These are phyloP conservation scores for Cyphomyrmex costatus DNA, from an alignment of 1,140 invertebrate species.

Conservation along the genomic window DNA sequence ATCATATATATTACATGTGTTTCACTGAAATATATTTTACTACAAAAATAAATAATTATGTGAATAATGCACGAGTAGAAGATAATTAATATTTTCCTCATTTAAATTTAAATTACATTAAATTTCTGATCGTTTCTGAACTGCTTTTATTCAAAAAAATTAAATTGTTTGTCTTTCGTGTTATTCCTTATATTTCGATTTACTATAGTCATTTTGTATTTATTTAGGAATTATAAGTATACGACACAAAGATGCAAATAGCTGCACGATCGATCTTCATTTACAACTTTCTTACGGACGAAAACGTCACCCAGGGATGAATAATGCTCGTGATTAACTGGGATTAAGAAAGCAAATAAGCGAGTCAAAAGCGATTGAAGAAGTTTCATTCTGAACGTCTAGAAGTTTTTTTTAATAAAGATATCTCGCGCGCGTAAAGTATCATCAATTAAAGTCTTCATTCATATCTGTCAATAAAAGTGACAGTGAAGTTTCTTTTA, in stretches of 20 bases:
- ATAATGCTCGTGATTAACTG: constrained; percentile 58
- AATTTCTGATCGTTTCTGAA: neutral
- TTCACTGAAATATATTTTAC: neutral
- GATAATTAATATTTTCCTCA: neutral
- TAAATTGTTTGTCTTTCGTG: neutral
- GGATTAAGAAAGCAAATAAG: constrained; percentile 60
- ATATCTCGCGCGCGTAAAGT: neutral
- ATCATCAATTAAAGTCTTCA: constrained; percentile 48
- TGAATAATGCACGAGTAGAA: too few relatives aligned
- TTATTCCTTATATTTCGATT: neutral
- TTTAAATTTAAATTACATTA: neutral
- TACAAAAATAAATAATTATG: too few relatives aligned
- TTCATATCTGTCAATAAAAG: constrained; percentile 49
- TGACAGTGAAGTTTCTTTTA: neutral
- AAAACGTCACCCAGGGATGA: constrained; percentile 28
- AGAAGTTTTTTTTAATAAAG: constrained; percentile 72
- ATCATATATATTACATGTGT: too few relatives aligned
- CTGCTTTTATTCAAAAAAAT: neutral
- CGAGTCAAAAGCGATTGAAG: constrained; percentile 14
- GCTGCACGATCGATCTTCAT: constrained; percentile 1
- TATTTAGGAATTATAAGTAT: neutral
- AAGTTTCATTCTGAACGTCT: constrained; percentile 65
- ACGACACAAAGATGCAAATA: constrained; percentile 26
- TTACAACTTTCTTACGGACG: constrained; percentile 1
- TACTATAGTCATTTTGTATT: neutral